Base-by-base conservation (phyloP, 2,797 vertebrate genomes). In the Poliocrania exsul region DNA sequence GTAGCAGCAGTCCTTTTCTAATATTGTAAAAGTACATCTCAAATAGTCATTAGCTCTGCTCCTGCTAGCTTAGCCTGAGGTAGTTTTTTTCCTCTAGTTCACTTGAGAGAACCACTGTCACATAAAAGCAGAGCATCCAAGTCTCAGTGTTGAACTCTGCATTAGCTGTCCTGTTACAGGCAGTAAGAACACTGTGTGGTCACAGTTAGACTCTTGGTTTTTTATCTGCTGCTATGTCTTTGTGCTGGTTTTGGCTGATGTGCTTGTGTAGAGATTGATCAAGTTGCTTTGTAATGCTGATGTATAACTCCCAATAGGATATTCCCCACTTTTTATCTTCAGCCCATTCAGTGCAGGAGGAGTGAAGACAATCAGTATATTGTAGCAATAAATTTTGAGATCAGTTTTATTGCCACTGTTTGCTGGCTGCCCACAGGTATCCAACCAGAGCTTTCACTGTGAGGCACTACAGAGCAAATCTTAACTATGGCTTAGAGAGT, bases 11-110 rank as follows among this genome's bases (percentile, higher is more conserved):
- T 92, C 47, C 1, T 84, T 64, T 91, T 71, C 66, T 81, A 13
- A 81, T 94, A 69, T 51, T 82, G 51, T 79, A 67, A 86, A 93
- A 89, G 78, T 66, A 33, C 70, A 73, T 88, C 69, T 96, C 47
- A 89, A 65, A 79, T 51, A 73, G 71, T 33, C 1, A 0, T 73
- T 81, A 83, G 35, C 21, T 19, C 31, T 88, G 46, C 31, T 94
- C 13, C 69, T 92, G 40, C 69, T 75, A 81, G 67, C 70, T 90
- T 67, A 65, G 67, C 80, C 69, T 33, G 66, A 31, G 50, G 40
- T 26, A 37, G 35, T 16, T 40, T 64, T 91, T 87, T 89, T 15
- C n/a, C 64, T 87, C 20, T 46, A 42, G 35, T 62, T 95, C 72
- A 38, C 70, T 74, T 86, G 33, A 66, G 78, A 77, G 62, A 90